Evolutionary conservation across 2,113 vertebrate species (phyloP), one percentile per base, ranked within the genome.

Genomic region (Ochotona curzoniae): DNA sequence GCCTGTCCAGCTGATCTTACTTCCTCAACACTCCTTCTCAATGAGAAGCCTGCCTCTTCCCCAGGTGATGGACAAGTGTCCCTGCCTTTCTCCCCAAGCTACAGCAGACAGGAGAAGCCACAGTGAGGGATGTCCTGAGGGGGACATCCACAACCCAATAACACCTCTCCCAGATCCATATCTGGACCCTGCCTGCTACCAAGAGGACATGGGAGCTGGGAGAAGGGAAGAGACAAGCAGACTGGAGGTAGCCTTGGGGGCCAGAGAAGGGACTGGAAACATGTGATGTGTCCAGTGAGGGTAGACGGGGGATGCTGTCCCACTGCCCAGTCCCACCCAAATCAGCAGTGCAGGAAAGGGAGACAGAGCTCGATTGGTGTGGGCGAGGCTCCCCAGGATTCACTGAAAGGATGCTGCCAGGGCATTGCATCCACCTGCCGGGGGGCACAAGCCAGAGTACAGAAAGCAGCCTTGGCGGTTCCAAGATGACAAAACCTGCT

Each of bases 171-270:
- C 32, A 73, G 28, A 51, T 60, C 13, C 30, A 7, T 12, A 8
- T 13, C 23, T 60, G 21, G 57, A 83, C 51, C 69, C 63, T 51
- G 74, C 70, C 63, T 51, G 74, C 70, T 85, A 73, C 78, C 9
- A 30, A 38, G 38, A 61, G 85, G 25, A 66, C 74, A 89, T 76
- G 20, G 32, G 44, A 83, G 32, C 63, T 21, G n/a, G 17, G 38
- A 25, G 81, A 87, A 90, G 21, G 75, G 38, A 79, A 94, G 78
- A 32, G 44, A n/a, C 80, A 82, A 54, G n/a, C n/a, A 47, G 8
- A 89, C 54, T 76, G 64, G 61, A 61, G 9, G 47, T 80, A 73
- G 66, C 9, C 7, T 79, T 13, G 25, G 30, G 25, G 14, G 76
- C 10, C 49, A 80, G 57, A 28, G 49, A 30, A 73, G 35, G 61